Percentiles rank a stretch among this genome's conserved stretches.
These are phyloP conservation scores for Thamnophis elegans DNA, from an alignment of 2,797 vertebrate genomes.

Conservation along the genomic window DNA sequence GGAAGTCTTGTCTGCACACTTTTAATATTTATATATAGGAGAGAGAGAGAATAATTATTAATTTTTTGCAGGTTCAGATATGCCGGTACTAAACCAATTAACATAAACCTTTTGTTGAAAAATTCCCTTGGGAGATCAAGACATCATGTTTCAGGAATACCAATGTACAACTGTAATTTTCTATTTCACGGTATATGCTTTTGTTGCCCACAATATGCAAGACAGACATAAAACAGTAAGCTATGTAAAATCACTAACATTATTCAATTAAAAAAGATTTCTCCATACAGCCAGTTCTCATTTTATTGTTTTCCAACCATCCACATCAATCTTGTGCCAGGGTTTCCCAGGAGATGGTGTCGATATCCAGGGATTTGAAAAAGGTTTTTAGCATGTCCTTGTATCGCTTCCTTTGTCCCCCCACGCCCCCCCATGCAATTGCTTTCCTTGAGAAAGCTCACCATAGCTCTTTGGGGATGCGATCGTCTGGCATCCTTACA, in stretches of 20 bases:
- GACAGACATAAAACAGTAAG: conserved; percentile 25
- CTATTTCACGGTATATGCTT: conserved; percentile 58
- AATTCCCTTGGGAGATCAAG: conserved; percentile 67
- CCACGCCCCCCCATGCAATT: too few relatives aligned
- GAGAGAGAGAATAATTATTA: conserved; percentile 11
- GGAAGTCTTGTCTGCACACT: conserved; percentile 7
- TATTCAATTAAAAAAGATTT: conserved; percentile 11
- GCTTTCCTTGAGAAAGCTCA: too few relatives aligned
- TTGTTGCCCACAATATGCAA: conserved; percentile 53
- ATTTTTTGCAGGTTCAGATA: conserved; percentile 72
- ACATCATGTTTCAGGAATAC: conserved; percentile 67
- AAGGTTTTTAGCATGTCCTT: too few relatives aligned
- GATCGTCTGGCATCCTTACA: too few relatives aligned
- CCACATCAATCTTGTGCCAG: background rate
- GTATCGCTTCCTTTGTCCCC: too few relatives aligned
- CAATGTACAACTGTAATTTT: conserved; percentile 71
- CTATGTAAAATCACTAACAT: background rate
- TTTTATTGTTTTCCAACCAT: background rate
- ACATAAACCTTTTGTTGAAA: conserved; percentile 69
- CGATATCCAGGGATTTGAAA: too few relatives aligned
- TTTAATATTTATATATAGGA: background rate
- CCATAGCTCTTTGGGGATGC: too few relatives aligned
- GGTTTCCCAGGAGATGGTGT: too few relatives aligned
- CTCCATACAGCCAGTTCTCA: background rate
- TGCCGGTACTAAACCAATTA: conserved; percentile 71